Conservation (phyloP, 2,888 invertebrate genomes). For the Nomada lathburiana region DNA sequence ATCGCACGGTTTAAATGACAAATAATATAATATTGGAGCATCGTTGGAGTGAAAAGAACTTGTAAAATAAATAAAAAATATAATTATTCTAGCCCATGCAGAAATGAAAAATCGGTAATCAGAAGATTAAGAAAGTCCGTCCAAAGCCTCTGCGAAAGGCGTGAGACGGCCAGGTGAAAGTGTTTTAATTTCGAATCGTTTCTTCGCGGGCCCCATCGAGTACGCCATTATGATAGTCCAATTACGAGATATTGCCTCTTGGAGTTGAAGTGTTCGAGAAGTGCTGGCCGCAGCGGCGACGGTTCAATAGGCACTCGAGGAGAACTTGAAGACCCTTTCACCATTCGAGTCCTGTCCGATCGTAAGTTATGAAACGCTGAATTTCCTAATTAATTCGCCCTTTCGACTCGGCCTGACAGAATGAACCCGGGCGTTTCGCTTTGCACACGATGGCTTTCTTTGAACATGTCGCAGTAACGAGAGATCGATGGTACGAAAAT, state of each 20-base stretch:
- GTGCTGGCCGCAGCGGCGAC: slow-evolving; percentile 41
- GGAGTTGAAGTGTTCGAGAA: slow-evolving; percentile 58
- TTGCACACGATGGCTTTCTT: slow-evolving; percentile 4
- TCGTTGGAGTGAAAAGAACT: too few relatives aligned
- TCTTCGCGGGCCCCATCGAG: slow-evolving; percentile 35
- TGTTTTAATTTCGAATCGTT: slow-evolving; percentile 50
- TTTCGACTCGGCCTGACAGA: not conserved
- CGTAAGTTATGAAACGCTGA: slow-evolving; percentile 60
- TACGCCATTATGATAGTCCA: slow-evolving; percentile 63
- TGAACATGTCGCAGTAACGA: not conserved
- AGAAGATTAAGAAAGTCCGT: not conserved
- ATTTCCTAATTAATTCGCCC: slow-evolving; percentile 59
- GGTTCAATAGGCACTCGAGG: slow-evolving; percentile 54
- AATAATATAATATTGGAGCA: too few relatives aligned
- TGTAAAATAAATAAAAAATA: too few relatives aligned
- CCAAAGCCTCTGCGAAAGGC: too few relatives aligned
- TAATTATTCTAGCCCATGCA: too few relatives aligned
- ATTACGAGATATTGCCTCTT: slow-evolving; percentile 63
- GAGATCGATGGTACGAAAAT: not conserved
- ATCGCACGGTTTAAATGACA: too few relatives aligned
- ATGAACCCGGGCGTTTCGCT: not conserved
- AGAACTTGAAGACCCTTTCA: slow-evolving; percentile 55
- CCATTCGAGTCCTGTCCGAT: slow-evolving; percentile 57
- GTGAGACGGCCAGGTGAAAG: not conserved
- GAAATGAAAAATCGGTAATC: too few relatives aligned